A percentile compares a stretch with the other conserved stretches of the same genome.
These are phyloP conservation scores for Pomatorhinus ruficollis DNA, from an alignment of 2,113 vertebrate genomes.

Conservation along the genomic window DNA sequence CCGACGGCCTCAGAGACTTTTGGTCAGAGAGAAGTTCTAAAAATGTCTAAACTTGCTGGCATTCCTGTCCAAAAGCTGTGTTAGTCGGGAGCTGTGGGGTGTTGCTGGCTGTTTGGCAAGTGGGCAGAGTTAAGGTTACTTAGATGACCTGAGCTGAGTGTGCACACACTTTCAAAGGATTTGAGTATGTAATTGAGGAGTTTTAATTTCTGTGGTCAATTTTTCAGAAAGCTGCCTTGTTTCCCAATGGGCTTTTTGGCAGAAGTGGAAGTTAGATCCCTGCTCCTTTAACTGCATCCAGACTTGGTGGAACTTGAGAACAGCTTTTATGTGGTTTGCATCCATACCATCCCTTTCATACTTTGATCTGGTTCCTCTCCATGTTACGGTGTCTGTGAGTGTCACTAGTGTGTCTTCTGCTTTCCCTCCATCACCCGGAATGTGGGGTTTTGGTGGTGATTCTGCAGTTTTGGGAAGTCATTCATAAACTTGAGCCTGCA, in stretches of 20 bases:
- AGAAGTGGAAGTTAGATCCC: slow-evolving; percentile 39
- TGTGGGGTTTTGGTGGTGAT: background rate
- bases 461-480: background rate
- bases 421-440: background rate
- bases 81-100: background rate
- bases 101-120: slow-evolving; percentile 11
- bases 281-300: slow-evolving; percentile 57
- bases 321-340: slow-evolving; percentile 42
- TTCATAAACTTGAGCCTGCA: background rate
- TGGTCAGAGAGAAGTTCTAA: slow-evolving; percentile 42
- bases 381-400: background rate
- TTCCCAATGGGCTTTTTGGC: slow-evolving; percentile 57
- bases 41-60: slow-evolving; percentile 52
- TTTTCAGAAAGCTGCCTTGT: slow-evolving; percentile 54
- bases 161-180: slow-evolving; percentile 3
- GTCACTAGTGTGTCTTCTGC: background rate
- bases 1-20: background rate
- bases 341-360: slow-evolving; percentile 7
- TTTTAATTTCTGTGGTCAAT: slow-evolving; percentile 55
- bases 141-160: background rate
- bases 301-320: slow-evolving; percentile 52
- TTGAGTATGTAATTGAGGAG: slow-evolving; percentile 38
- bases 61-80: background rate
- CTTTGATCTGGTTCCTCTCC: slow-evolving; percentile 14
- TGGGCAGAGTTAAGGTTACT: slow-evolving; percentile 43